These are phyloP conservation scores for Odontamblyopus lacepedii DNA, from an alignment of 2,797 vertebrate genomes.

Conservation along the genomic window DNA sequence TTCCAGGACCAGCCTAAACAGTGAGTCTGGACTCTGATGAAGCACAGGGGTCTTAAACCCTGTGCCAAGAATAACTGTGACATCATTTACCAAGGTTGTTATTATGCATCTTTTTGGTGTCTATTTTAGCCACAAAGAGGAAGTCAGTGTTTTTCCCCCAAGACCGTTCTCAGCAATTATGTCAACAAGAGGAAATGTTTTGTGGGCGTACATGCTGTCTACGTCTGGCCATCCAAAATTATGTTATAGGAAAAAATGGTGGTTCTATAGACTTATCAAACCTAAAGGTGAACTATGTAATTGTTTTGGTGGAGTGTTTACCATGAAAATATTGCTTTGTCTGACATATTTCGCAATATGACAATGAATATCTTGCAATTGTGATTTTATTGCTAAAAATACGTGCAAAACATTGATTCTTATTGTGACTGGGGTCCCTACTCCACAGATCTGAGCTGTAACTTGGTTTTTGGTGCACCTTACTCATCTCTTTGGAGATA, in stretches of 20 bases:
- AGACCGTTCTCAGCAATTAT: constrained; percentile 45
- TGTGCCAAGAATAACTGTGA: constrained; percentile 61
- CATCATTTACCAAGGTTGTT: constrained; percentile 47
- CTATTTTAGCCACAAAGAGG: constrained; percentile 59
- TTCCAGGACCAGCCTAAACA: constrained; percentile 45
- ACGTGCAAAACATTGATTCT: too few relatives aligned
- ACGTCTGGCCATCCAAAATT: constrained; percentile 9
- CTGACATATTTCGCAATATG: too few relatives aligned
- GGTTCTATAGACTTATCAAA: background rate
- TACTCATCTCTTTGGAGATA: too few relatives aligned
- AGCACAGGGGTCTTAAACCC: constrained; percentile 49
- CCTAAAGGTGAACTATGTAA: too few relatives aligned
- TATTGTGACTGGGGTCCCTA: too few relatives aligned
- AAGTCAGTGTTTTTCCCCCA: constrained; percentile 53
- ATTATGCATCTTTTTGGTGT: constrained; percentile 44
- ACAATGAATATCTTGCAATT: too few relatives aligned
- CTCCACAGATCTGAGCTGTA: too few relatives aligned
- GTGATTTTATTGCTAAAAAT: too few relatives aligned
- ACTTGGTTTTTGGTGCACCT: too few relatives aligned
- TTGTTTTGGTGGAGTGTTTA: too few relatives aligned
- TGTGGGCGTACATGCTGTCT: constrained; percentile 3
- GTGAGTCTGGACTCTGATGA: constrained; percentile 46
- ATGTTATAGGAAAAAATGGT: constrained; percentile 2
- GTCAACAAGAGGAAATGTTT: constrained; percentile 49
- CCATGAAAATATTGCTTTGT: too few relatives aligned